Evolutionary conservation across 1,140 invertebrate species (phyloP), one percentile per base, ranked within the genome.

Genomic region (Calosoma granatense): DNA sequence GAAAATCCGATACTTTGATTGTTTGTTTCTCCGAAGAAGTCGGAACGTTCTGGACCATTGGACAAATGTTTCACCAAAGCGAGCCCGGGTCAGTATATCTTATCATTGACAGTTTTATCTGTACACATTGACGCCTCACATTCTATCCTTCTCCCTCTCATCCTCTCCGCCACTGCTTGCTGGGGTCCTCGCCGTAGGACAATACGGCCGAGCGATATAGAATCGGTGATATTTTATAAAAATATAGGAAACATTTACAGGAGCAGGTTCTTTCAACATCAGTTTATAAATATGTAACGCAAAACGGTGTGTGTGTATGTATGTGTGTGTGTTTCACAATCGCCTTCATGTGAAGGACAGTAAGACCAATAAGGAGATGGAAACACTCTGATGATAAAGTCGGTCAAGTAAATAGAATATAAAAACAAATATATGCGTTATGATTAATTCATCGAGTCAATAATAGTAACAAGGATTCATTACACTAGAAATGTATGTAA

Each of bases 1-100:
- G 41, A 47, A 47, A 47, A 47, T 47, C 41, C 41, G 41, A 47
- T 47, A 47, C 41, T 47, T 9, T 47, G 6, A 47, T 47, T 47
- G 41, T 47, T 47, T 47, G 41, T 17, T 47, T 17, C 15, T 17
- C 4, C 41, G 41, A 12, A 17, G 9, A 12, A 3, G 26, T n/a
- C n/a, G n/a, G n/a, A n/a, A n/a, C 15, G 41, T 47, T 47, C 41
- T 47, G 41, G 41, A 11, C 41, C 41, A 47, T 47, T 47, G 41
- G 41, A 47, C 41, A 47, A 47, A 9, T 17, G 41, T 47, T 12
- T 47, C 41, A 17, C 41, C 9, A 47, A 47, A n/a, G n/a, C 41
- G 17, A 17, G 17, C 41, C 3, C 9, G 3, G 41, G 9, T 12
- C 41, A 17, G 6, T 47, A 47, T 47, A 47, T 47, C 41, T 47